A percentile compares a stretch with the other conserved stretches of the same genome.
phyloP scores from a whole-genome alignment of 2,113 vertebrate genomes.

The Ceyx margarethae region DNA sequence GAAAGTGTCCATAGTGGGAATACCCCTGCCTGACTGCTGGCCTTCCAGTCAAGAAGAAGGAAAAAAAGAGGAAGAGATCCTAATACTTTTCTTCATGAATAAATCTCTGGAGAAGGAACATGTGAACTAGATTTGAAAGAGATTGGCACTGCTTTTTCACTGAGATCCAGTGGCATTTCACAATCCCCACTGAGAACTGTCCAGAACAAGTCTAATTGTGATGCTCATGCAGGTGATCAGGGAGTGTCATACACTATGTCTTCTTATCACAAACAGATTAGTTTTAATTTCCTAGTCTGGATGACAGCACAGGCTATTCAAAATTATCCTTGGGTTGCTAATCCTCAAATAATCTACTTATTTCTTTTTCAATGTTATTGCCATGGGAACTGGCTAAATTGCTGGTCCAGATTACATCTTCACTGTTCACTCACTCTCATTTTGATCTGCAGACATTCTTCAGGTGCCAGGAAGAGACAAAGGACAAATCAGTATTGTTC shows the following conservation, averaged over 20 bases:
- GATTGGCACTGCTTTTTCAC: not conserved
- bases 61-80: not conserved
- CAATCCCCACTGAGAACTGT: not conserved
- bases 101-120: not conserved
- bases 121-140: not conserved
- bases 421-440: not conserved
- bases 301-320: not conserved
- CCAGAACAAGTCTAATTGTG: not conserved
- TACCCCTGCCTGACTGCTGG: not conserved
- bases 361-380: constrained; percentile 12
- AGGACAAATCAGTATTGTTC: not conserved
- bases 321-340: not conserved
- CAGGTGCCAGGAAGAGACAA: not conserved
- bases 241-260: not conserved
- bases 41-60: not conserved
- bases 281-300: not conserved
- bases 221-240: not conserved
- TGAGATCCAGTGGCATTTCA: not conserved
- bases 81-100: not conserved
- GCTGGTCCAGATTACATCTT: constrained; percentile 10
- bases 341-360: not conserved
- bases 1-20: not conserved
- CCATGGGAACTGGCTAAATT: constrained; percentile 8
- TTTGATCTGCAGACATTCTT: not conserved
- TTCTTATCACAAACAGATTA: not conserved